A percentile compares a stretch with the other conserved stretches of the same genome.
These are phyloP conservation scores for Stenodema calcarata DNA, from an alignment of 2,888 invertebrate species.

Conservation along the genomic window DNA sequence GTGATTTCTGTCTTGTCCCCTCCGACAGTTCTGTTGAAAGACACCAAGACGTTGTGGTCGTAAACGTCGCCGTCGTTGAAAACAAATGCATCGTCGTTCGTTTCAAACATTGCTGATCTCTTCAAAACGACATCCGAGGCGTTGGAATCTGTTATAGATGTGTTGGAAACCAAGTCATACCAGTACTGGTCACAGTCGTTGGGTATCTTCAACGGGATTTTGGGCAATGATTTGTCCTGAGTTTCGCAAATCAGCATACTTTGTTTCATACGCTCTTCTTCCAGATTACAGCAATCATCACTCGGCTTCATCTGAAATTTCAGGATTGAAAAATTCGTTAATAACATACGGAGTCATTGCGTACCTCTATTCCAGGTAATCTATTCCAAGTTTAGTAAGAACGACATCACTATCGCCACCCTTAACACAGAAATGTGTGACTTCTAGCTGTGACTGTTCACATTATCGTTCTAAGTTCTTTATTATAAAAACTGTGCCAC, in stretches of 20 bases:
- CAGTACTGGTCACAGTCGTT: constrained; percentile 44
- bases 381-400: too few relatives aligned
- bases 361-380: too few relatives aligned
- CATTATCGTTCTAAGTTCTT: too few relatives aligned
- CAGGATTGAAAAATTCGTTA: not conserved
- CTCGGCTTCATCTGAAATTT: constrained; percentile 19
- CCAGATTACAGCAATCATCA: constrained; percentile 20
- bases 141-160: not conserved
- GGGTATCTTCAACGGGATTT: constrained; percentile 26
- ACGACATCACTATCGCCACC: too few relatives aligned
- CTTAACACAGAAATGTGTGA: too few relatives aligned
- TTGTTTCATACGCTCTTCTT: constrained; percentile 20
- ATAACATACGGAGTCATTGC: too few relatives aligned
- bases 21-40: not conserved
- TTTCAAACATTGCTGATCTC: not conserved
- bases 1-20: constrained; percentile 51
- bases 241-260: constrained; percentile 33
- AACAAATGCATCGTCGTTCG: not conserved
- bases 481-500: too few relatives aligned
- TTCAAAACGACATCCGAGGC: not conserved
- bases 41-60: not conserved
- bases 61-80: not conserved
- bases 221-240: constrained; percentile 28
- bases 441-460: too few relatives aligned
- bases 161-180: constrained; percentile 42